Evolutionary conservation across 2,797 vertebrate genomes (phyloP).

Genomic region (Amphiprion clarkii): DNA sequence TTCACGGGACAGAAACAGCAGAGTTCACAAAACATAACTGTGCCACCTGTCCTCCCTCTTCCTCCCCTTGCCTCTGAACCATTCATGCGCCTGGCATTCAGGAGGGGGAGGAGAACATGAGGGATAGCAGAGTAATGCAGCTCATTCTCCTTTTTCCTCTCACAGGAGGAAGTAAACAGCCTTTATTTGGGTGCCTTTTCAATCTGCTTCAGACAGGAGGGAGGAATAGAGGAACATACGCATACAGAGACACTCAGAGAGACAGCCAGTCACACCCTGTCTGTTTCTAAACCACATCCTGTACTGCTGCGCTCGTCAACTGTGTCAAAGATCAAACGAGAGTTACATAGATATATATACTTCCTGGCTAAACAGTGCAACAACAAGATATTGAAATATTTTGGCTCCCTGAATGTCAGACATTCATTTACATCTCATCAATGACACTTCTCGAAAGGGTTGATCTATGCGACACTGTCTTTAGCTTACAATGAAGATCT

Average conservation of each 20-base stretch:
- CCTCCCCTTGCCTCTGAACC: slow-evolving; percentile 17
- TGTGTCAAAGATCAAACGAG: slow-evolving; percentile 70
- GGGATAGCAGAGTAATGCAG: slow-evolving; percentile 23
- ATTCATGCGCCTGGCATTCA: slow-evolving; percentile 62
- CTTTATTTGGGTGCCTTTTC: slow-evolving; percentile 70
- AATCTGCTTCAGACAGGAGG: slow-evolving; percentile 51
- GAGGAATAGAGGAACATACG: slow-evolving; percentile 50
- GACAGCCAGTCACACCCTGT: slow-evolving; percentile 77
- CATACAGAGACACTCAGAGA: slow-evolving; percentile 34
- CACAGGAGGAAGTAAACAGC: slow-evolving; percentile 69
- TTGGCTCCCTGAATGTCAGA: neutral
- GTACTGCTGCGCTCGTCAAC: slow-evolving; percentile 68
- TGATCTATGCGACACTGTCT: neutral
- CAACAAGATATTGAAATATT: slow-evolving; percentile 11
- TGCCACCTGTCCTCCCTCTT: slow-evolving; percentile 39
- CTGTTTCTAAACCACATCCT: slow-evolving; percentile 84
- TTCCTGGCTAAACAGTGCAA: slow-evolving; percentile 47
- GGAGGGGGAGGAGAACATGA: slow-evolving; percentile 10
- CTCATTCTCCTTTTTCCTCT: slow-evolving; percentile 43
- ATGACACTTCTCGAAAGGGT: neutral
- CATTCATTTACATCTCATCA: neutral
- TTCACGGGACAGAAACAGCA: slow-evolving; percentile 20
- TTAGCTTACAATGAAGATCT: neutral
- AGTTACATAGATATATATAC: slow-evolving; percentile 43
- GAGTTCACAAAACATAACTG: slow-evolving; percentile 38